Base-by-base conservation (phyloP, 2,888 invertebrate genomes). In the Caenorhabditis sp. region DNA sequence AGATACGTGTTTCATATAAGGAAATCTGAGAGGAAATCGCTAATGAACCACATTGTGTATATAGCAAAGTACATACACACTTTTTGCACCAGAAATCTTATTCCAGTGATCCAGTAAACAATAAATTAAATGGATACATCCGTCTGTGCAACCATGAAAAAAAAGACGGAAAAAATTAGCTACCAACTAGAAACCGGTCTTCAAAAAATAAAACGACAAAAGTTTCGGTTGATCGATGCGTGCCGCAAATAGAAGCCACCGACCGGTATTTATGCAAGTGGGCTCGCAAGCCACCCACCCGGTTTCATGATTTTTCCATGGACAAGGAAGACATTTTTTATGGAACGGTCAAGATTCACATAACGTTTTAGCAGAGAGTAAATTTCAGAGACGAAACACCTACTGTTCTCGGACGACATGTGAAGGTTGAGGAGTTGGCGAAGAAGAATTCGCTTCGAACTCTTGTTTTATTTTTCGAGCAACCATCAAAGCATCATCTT, bases 401-500 rank as follows among this genome's bases (percentile, higher is more conserved):
- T 7, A 84, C 80, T 49, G 51, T 16, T 84, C 79, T 49, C 74
- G 51, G 0, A 74, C 31, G 12, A 64, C 54, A 2, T 72, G 72
- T 14, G 31, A 5, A 31, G 68, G 72, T 19, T 49, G 56, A 7
- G 80, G 61, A 26, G 61, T 26, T 16, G 82, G 58, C 2, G 74
- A 63, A 14, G 73, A 51, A 12, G 68, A 61, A 14, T 70, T 54
- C 2, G 64, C 74, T 44, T 83, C 80, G 24, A 86, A 83, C 58
- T 86, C 86, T 74, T 85, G 82, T 68, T 86, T 86, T 44, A 86
- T 86, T 59, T 59, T 81, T 61, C 83, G 59, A 8, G 86, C 86
- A 12, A 86, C 82, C 69, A 86, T 63, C 16, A 86, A 59, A 24
- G 85, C 82, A 58, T 86, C 86, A 19, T 86, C 86, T 19, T 83